Base-by-base conservation (phyloP, 2,113 vertebrate genomes). In the Periophthalmus modestus region DNA sequence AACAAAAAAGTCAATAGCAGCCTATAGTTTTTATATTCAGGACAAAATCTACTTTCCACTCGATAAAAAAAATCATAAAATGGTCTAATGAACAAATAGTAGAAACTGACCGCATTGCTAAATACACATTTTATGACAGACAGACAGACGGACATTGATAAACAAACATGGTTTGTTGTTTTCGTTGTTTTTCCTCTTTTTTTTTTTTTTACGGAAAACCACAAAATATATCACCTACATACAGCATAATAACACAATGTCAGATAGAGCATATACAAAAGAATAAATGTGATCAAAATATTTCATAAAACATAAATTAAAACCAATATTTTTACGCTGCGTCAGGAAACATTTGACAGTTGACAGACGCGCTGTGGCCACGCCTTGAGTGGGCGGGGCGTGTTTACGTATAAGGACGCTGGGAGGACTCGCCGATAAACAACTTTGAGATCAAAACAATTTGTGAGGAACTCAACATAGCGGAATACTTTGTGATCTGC, bases 381-480 rank as follows among this genome's bases (percentile, higher is more conserved):
- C 71, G 68, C 74, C 79, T 73, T 2, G 0, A 39, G 0, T 69
- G 77, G 90, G 69, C 28, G 74, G n/a, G 57, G 12, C 11, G 18
- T 28, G 7, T 1, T 81, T 70, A 88, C 84, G 87, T 77, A 11
- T 2, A 14, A 15, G 23, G 43, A 39, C 48, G 12, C 34, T 3
- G 77, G 61, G 43, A 71, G 77, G 66, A 62, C 75, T 66, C 1
- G 1, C 34, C 7, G 79, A 89, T 87, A 92, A 92, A 93, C 92
- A 90, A 93, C 71, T 81, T 33, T 3, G 57, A 70, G 80, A 78
- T 71, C 77, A 87, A 78, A 86, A 85, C 87, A 89, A 71, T 72
- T 61, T 50, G 10, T 0, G 59, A 48, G 63, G 75, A 63, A 24
- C 48, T 52, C 47, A 28, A 43, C 18, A 19, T 0, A 71, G 13